These are phyloP conservation scores for Patella pellucida DNA, from an alignment of 2,888 invertebrate species.

Conservation along the genomic window DNA sequence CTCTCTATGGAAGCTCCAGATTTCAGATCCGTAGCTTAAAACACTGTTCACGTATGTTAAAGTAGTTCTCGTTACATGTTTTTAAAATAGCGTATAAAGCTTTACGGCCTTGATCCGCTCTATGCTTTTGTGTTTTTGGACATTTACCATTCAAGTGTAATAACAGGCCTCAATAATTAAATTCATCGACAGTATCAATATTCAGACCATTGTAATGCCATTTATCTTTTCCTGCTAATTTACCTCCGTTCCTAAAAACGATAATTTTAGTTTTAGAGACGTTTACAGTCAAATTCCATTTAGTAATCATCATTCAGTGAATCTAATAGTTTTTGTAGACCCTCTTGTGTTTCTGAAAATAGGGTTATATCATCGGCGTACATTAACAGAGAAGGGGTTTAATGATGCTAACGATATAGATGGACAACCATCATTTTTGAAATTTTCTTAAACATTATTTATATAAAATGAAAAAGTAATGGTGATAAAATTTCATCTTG, in stretches of 20 bases:
- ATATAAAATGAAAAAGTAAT: background rate
- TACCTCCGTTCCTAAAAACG: background rate
- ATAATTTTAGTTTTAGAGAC: background rate
- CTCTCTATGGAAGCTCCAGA: slow-evolving; percentile 2
- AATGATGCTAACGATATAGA: background rate
- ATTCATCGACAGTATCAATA: background rate
- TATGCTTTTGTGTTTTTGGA: background rate
- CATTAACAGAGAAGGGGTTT: background rate
- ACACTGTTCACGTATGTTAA: background rate
- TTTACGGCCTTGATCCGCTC: background rate
- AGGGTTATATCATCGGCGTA: background rate
- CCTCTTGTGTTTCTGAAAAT: slow-evolving; percentile 11
- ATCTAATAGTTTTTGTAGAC: too few relatives aligned
- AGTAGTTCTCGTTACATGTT: background rate
- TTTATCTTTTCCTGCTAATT: background rate
- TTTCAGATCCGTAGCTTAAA: background rate
- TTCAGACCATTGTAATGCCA: background rate
- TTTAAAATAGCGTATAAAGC: background rate
- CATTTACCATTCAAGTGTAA: background rate
- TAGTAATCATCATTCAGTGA: too few relatives aligned
- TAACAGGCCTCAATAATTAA: background rate
- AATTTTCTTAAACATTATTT: background rate
- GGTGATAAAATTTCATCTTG: too few relatives aligned
- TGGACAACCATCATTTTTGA: too few relatives aligned
- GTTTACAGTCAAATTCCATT: background rate